phyloP scores from a whole-genome alignment of 2,888 invertebrate genomes.

The Sepioteuthis lessoniana region DNA sequence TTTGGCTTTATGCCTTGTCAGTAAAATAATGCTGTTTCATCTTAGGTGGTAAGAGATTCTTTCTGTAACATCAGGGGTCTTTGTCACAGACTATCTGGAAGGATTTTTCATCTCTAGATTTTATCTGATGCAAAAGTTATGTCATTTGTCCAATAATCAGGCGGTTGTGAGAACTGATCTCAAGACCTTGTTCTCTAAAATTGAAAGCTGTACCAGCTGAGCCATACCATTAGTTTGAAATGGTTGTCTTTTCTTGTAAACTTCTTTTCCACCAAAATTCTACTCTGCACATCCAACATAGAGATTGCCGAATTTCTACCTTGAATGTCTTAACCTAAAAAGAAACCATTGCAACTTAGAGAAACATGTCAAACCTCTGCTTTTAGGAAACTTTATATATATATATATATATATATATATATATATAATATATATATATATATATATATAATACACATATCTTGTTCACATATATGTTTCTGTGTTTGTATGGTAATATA shows the following conservation, averaged over 20 bases:
- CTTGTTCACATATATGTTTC: not conserved
- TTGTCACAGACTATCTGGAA: not conserved
- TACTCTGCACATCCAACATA: not conserved
- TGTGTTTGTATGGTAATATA: not conserved
- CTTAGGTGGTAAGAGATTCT: not conserved
- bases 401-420: not conserved
- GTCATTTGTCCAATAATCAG: not conserved
- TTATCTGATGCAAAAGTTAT: not conserved
- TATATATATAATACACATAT: not conserved
- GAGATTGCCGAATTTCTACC: not conserved
- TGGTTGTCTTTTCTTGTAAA: not conserved
- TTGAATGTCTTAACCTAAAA: not conserved
- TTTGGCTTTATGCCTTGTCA: not conserved
- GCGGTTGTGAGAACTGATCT: not conserved
- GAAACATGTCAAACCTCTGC: not conserved
- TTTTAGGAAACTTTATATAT: not conserved
- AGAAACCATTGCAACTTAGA: not conserved
- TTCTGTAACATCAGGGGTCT: not conserved
- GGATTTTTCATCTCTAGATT: not conserved
- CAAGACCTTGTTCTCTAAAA: not conserved
- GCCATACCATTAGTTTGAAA: not conserved
- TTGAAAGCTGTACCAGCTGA: not conserved
- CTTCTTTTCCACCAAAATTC: conserved; percentile 2
- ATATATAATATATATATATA: not conserved
- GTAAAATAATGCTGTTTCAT: not conserved